Conservation (phyloP, 2,888 invertebrate species). For the Heliconius ethilla region DNA sequence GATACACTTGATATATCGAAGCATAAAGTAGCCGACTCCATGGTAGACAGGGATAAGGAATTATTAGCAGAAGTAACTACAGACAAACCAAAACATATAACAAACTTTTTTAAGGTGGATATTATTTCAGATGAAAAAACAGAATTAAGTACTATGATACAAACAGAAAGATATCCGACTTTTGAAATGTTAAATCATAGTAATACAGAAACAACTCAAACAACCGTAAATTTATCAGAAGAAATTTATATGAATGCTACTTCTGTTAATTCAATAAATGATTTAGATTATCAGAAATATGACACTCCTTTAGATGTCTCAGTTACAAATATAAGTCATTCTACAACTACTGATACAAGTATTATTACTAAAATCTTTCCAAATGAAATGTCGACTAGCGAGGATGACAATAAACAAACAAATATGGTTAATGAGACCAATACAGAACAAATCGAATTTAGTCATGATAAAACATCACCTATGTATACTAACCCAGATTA, state of each 20-base stretch:
- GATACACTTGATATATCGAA: neutral
- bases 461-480: neutral
- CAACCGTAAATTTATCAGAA: neutral
- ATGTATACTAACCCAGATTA: slow-evolving; percentile 10
- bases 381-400: neutral
- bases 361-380: neutral
- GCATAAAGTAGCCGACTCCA: neutral
- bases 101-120: neutral
- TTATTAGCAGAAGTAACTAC: neutral
- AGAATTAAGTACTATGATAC: neutral
- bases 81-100: neutral
- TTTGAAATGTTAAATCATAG: neutral
- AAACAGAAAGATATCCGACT: neutral
- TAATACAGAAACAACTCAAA: neutral
- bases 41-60: neutral
- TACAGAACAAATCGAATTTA: neutral
- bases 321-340: slow-evolving; percentile 8
- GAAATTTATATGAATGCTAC: neutral
- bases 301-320: neutral
- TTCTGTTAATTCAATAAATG: neutral
- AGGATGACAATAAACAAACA: neutral
- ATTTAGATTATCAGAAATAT: neutral
- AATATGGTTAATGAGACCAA: neutral
- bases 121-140: neutral
- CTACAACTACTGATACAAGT: neutral